Percentiles rank a stretch among this genome's conserved stretches.
phyloP scores from a whole-genome alignment of 2,113 vertebrate species.

The Ploceus nigricollis region DNA sequence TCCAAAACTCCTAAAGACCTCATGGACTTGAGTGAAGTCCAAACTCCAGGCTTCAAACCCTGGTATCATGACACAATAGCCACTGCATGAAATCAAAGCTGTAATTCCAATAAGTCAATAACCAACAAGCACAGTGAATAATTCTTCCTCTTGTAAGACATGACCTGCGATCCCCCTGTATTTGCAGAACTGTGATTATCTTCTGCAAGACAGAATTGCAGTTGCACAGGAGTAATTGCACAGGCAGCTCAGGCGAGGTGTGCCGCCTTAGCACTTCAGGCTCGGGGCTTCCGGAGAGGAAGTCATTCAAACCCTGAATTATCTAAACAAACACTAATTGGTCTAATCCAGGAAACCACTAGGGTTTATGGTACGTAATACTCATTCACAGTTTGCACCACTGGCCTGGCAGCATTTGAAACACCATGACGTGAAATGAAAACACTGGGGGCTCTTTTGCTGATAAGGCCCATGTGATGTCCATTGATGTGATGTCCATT shows the following conservation, averaged over 20 bases:
- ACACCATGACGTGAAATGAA: neutral
- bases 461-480: neutral
- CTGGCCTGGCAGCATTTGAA: conserved; percentile 5
- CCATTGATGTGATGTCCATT: neutral
- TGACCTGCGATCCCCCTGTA: neutral
- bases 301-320: conserved; percentile 72
- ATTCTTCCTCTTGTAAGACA: neutral
- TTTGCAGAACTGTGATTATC: conserved; percentile 22
- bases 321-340: conserved; percentile 72
- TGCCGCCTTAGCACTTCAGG: conserved; percentile 55
- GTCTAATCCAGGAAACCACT: conserved; percentile 76
- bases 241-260: conserved; percentile 36
- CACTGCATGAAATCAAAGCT: neutral
- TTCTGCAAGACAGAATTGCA: neutral
- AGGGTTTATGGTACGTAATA: conserved; percentile 34
- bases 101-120: neutral
- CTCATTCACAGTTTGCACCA: conserved; percentile 19
- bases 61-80: neutral
- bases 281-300: conserved; percentile 76
- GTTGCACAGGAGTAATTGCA: neutral
- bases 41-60: neutral
- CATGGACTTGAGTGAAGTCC: neutral
- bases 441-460: neutral
- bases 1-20: neutral
- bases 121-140: neutral